Evolutionary conservation across 2,797 vertebrate genomes (phyloP).

Genomic region (Siniperca undulata): DNA sequence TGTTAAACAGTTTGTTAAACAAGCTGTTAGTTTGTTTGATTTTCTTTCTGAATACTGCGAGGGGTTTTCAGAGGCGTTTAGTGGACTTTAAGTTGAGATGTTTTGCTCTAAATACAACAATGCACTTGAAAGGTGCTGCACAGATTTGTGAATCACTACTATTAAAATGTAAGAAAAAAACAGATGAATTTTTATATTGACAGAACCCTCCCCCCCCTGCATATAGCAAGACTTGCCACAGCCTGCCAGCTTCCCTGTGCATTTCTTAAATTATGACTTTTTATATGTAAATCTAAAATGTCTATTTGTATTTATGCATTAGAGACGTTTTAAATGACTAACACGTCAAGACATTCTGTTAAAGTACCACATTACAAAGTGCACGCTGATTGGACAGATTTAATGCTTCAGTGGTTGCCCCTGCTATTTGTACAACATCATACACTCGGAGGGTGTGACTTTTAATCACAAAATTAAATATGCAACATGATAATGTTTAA

Average conservation of each 20-base stretch:
- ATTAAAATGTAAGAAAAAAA: neutral
- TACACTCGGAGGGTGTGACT: neutral
- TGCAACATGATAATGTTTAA: constrained; percentile 15
- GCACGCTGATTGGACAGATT: constrained; percentile 19
- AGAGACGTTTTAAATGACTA: neutral
- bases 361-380: constrained; percentile 12
- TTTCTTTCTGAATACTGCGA: neutral
- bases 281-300: constrained; percentile 21
- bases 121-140: neutral
- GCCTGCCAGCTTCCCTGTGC: neutral
- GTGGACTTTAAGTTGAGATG: neutral
- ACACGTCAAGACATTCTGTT: constrained; percentile 11
- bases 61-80: neutral
- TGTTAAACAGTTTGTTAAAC: constrained; percentile 12
- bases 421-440: neutral
- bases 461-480: constrained; percentile 23
- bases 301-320: constrained; percentile 25
- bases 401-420: constrained; percentile 10
- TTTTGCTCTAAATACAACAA: neutral
- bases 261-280: neutral
- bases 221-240: neutral
- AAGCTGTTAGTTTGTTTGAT: constrained; percentile 5
- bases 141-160: neutral
- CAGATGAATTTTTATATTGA: neutral
- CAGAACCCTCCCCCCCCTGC: neutral